Base-by-base conservation (phyloP, 2,113 vertebrate genomes). In the Takifugu bimaculatus region DNA sequence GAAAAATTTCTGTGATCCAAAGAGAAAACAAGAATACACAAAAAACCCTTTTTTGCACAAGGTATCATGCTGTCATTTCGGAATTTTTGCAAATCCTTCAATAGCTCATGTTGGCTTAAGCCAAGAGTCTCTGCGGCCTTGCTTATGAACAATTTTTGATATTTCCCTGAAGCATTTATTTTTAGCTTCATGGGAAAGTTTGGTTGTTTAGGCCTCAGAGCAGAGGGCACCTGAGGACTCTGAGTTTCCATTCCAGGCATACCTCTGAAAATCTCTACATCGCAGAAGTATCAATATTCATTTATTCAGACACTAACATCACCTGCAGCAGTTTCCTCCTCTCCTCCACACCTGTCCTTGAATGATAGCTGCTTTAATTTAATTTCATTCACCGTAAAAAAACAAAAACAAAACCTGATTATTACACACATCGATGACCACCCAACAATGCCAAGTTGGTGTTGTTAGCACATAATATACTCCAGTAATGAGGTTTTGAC, bases 321-420 rank as follows among this genome's bases (percentile, higher is more conserved):
- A 68, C 65, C 68, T 79, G 65, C 73, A 60, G 13, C 26, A 20
- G 11, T 64, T 50, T 74, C 56, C 50, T 70, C 66, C 44, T 48
- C 50, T 53, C 32, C 32, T 64, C 47, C 29, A 20, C 28, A 72
- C 26, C 12, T 51, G 70, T 67, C 84, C 81, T 88, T 91, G 78
- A 74, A 54, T 55, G 63, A 69, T 54, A 72, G 50, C 50, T 72
- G 32, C 13, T 82, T 80, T 84, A 9, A 77, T 79, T 64, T 15
- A 26, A 35, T 60, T 59, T 77, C 79, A 25, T 50, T 60, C 28
- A 28, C 20, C 25, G n/a, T 25, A 73, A 57, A 39, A 10, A 39
- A 39, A 32, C 5, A 32, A 4, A 20, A 20, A 20, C 20, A 20
- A 20, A 20, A 20, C 20, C 20, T 20, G 2, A 39, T 39, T 9